phyloP scores from a whole-genome alignment of 2,113 vertebrate species.

The Polyodon spathula region DNA sequence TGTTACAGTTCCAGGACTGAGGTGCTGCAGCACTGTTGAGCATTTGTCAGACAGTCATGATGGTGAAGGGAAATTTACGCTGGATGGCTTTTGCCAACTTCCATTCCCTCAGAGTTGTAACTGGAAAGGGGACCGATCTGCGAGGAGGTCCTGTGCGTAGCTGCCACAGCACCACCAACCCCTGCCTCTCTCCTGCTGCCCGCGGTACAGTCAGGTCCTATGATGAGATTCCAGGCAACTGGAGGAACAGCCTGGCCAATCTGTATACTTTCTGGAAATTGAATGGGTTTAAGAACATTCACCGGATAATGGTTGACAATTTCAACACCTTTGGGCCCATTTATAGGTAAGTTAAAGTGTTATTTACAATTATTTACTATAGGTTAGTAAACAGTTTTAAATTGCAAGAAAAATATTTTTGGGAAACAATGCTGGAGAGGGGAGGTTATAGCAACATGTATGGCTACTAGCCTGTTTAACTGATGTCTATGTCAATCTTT shows the following conservation, averaged over 20 bases:
- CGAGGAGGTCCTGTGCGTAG: slow-evolving; percentile 8
- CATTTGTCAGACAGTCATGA: too few relatives aligned
- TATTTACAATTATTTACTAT: too few relatives aligned
- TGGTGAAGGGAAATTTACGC: too few relatives aligned
- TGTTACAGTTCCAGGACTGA: too few relatives aligned
- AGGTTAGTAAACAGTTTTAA: too few relatives aligned
- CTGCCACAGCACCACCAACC: slow-evolving; percentile 36
- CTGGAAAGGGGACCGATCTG: not conserved
- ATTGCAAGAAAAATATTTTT: too few relatives aligned
- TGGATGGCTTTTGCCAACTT: slow-evolving; percentile 8
- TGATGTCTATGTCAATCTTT: too few relatives aligned
- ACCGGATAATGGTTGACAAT: slow-evolving; percentile 68
- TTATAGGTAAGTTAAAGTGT: slow-evolving; percentile 67
- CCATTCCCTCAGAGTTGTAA: slow-evolving; percentile 17
- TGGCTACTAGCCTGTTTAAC: too few relatives aligned
- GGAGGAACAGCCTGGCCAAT: slow-evolving; percentile 61
- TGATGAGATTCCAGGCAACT: slow-evolving; percentile 65
- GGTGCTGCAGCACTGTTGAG: too few relatives aligned
- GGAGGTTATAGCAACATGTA: too few relatives aligned
- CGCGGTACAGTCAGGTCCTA: slow-evolving; percentile 45
- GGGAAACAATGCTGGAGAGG: too few relatives aligned
- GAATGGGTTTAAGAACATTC: slow-evolving; percentile 63
- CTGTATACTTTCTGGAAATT: slow-evolving; percentile 74
- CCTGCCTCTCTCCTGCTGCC: slow-evolving; percentile 11
- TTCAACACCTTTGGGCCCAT: slow-evolving; percentile 85